Percentiles rank a stretch among this genome's conserved stretches.
phyloP scores from a whole-genome alignment of 2,113 vertebrate genomes.

The Bolborhynchus lineola region DNA sequence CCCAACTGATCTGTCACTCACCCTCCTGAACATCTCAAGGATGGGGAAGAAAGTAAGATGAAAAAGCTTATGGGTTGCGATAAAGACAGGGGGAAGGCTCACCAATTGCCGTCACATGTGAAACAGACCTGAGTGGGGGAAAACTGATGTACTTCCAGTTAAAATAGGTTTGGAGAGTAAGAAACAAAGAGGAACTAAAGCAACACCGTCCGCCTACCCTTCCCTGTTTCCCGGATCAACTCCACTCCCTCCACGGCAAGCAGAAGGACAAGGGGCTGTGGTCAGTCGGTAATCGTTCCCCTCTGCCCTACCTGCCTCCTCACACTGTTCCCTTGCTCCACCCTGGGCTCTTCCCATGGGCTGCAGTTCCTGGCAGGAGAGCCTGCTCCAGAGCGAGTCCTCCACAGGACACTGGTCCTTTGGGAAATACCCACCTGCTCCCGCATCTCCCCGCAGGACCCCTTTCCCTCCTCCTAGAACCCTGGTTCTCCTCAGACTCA shows the following conservation, averaged over 20 bases:
- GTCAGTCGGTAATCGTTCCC: background rate
- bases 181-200: background rate
- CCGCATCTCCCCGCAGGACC: background rate
- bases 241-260: accelerated
- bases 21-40: background rate
- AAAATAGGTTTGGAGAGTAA: background rate
- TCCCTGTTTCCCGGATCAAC: background rate
- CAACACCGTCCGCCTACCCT: accelerated
- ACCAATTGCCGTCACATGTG: background rate
- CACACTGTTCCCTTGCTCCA: accelerated
- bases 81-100: accelerated
- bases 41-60: background rate
- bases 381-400: accelerated
- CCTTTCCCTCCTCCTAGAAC: accelerated
- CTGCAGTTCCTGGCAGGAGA: background rate
- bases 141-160: background rate
- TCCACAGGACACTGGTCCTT: accelerated
- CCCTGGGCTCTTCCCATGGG: accelerated
- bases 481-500: accelerated
- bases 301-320: accelerated
- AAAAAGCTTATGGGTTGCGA: accelerated
- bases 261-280: accelerated
- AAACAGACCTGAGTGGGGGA: accelerated
- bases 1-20: accelerated
- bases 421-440: background rate